Base-by-base conservation (phyloP, 2,113 vertebrate genomes). In the Crotalus helleri region DNA sequence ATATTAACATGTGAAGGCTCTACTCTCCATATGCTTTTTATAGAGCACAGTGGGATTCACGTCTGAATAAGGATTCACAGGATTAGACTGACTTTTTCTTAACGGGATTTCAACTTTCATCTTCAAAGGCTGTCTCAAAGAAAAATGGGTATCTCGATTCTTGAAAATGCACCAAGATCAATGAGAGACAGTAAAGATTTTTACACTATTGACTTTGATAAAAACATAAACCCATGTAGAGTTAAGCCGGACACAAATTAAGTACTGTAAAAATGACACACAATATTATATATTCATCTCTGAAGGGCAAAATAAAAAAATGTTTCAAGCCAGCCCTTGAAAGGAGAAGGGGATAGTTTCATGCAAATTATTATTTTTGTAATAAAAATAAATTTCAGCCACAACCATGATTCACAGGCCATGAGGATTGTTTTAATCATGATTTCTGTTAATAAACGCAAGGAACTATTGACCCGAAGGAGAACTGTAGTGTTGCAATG, bases 361-460 rank as follows among this genome's bases (percentile, higher is more conserved):
- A 39, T 94, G 44, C 33, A 91, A 92, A 89, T 61, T 51, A 51
- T 51, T 51, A 51, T 51, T 51, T 51, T 8, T 39, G 1, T 53
- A 85, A 96, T 94, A n/a, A 94, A 94, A 96, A 93, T 61, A 87
- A 94, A 95, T 96, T 96, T 97, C 93, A 95, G 11, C 86, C 93
- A 94, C 93, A 93, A 88, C 86, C 91, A 90, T 92, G 92, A 57
- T 88, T 74, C 87, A 51, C 90, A 61, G 90, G 93, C 1, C 7
- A 2, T 2, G 51, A 92, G 33, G 33, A 0, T 2, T 94, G 91
- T 92, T 7, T 39, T 93, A 81, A 87, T 95, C 92, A 93, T 92
- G 90, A 92, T 57, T 92, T 95, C 85, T 91, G 92, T 93, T 64
- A 85, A 93, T 4, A 8, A 94, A 90, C 33, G 49, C 95, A 54